Evolutionary conservation across 2,888 invertebrate genomes (phyloP).

Genomic region (Patella ulyssiponensis): DNA sequence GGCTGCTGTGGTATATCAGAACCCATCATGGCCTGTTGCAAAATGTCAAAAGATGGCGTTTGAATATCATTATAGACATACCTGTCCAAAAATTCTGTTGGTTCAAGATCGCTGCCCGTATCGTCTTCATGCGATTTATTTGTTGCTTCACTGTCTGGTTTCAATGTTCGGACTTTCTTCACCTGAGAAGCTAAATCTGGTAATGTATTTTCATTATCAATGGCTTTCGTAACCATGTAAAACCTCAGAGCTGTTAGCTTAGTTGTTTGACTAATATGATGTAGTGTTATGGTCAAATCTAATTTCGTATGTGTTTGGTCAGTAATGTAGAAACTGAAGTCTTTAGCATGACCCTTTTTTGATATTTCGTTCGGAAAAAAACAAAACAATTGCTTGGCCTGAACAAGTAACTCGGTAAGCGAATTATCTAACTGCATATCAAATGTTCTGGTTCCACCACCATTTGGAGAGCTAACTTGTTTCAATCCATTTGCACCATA

Average conservation of each 20-base stretch:
- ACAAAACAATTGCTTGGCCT: not conserved
- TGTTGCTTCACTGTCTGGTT: not conserved
- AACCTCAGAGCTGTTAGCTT: conserved; percentile 4
- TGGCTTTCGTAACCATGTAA: not conserved
- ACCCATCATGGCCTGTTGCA: too few relatives aligned
- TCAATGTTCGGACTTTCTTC: not conserved
- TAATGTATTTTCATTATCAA: not conserved
- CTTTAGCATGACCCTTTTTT: conserved; percentile 1
- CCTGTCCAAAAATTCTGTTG: too few relatives aligned
- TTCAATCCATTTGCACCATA: conserved; percentile 6
- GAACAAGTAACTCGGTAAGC: not conserved
- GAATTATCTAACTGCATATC: conserved; percentile 9
- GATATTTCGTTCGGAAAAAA: conserved; percentile 7
- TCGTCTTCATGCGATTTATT: not conserved
- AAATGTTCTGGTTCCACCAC: conserved; percentile 12
- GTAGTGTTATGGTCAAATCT: not conserved
- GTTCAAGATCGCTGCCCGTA: too few relatives aligned
- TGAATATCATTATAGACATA: too few relatives aligned
- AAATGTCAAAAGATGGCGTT: too few relatives aligned
- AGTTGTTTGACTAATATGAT: conserved; percentile 1
- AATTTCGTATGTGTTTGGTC: conserved; percentile 1
- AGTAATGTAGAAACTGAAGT: conserved; percentile 10
- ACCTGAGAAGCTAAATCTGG: not conserved
- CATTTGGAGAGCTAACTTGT: conserved; percentile 16
- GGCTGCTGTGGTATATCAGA: not conserved